Evolutionary conservation across 2,888 invertebrate species (phyloP).

Genomic region (Cetonia aurata): DNA sequence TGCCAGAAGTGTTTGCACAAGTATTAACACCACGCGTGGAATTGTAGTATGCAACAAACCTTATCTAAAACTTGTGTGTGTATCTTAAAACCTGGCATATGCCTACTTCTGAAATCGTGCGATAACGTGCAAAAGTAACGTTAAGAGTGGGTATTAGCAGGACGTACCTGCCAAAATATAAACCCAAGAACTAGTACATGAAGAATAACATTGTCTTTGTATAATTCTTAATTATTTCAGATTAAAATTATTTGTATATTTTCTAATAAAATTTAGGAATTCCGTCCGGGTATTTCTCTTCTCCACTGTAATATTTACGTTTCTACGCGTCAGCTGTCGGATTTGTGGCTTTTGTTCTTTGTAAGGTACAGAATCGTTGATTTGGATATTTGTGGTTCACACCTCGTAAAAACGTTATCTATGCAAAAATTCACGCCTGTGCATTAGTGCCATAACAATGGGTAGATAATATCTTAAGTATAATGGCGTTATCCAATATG

Average conservation of each 20-base stretch:
- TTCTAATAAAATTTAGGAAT: too few relatives aligned
- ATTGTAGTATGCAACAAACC: conserved; percentile 15
- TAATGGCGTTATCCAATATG: background rate
- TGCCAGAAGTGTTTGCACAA: conserved; percentile 33
- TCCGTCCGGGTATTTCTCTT: background rate
- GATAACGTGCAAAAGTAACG: too few relatives aligned
- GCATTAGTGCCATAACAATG: conserved; percentile 26
- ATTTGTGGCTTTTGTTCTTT: conserved; percentile 21
- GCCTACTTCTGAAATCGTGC: too few relatives aligned
- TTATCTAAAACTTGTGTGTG: conserved; percentile 26
- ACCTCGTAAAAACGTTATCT: conserved; percentile 41
- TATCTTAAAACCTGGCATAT: background rate
- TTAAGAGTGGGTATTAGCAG: too few relatives aligned
- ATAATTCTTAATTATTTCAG: too few relatives aligned
- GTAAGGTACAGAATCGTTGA: background rate
- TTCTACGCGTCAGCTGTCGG: background rate
- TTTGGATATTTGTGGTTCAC: conserved; percentile 37
- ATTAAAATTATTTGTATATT: too few relatives aligned
- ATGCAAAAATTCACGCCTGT: conserved; percentile 42
- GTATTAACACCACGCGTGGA: conserved; percentile 37
- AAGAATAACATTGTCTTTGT: too few relatives aligned
- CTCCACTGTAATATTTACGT: background rate
- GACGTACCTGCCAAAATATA: too few relatives aligned
- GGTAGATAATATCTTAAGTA: conserved; percentile 38
- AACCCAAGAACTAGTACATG: too few relatives aligned